Base-by-base conservation (phyloP, 1,140 invertebrate species). In the Zeugodacus cucurbitae region DNA sequence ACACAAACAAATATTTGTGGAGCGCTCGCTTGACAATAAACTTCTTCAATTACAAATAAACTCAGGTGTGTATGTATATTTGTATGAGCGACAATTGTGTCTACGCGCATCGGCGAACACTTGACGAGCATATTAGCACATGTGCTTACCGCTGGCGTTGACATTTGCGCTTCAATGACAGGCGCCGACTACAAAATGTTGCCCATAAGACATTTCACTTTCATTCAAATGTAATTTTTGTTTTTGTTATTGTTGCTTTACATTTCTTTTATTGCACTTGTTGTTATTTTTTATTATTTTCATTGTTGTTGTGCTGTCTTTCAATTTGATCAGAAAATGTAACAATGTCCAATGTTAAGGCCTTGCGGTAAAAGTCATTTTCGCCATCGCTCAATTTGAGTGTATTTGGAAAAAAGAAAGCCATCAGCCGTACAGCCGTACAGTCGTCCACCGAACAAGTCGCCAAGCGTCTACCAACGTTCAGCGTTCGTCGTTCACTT, bases 131-230 rank as follows among this genome's bases (percentile, higher is more conserved):
- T n/a, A 74, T 74, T 74, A 41, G 67, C 67, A 41, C 67, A 37
- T 32, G 22, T 34, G 67, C 17, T 74, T 7, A n/a, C 7, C 48
- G 48, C 14, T 74, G 14, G 3, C 34, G 32, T 32, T 74, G 67
- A 74, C 34, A 74, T 74, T 74, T n/a, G 67, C 37, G 67, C 67
- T 37, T 37, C 34, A 74, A 37, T 20, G 34, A 74, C 4, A 41
- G 22, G n/a, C n/a, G n/a, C n/a, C 67, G 34, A 2, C 67, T 20
- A 74, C 67, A 41, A 74, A 74, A n/a, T 32, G 67, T 4, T n/a
- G 34, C 34, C 67, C 67, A 74, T 22, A 74, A 74, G 34, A 74
- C 67, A 74, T 74, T 74, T 74, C 67, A 74, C 67, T 74, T 74
- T 41, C 67, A 74, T 74, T 74, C 10, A 48, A 10, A 48, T 26